These are phyloP conservation scores for Seriola rivoliana DNA, from an alignment of 2,113 vertebrate species.

Conservation along the genomic window DNA sequence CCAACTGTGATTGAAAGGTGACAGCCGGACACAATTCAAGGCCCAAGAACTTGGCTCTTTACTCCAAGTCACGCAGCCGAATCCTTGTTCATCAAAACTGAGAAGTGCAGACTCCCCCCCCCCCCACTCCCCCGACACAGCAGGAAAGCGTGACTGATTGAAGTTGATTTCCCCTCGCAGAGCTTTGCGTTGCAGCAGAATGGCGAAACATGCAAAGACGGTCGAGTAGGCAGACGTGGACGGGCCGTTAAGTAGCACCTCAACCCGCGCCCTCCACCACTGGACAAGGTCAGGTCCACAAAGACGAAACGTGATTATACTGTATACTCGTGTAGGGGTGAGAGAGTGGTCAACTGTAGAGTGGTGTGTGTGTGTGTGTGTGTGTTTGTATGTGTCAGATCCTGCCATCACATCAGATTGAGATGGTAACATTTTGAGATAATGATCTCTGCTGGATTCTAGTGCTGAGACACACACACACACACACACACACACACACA, in stretches of 20 bases:
- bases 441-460: background rate
- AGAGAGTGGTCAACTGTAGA: constrained; percentile 35
- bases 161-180: constrained; percentile 71
- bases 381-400: background rate
- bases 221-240: constrained; percentile 54
- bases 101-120: constrained; percentile 53
- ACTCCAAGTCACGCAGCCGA: constrained; percentile 53
- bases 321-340: constrained; percentile 12
- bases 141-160: constrained; percentile 69
- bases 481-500: background rate
- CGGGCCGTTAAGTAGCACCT: constrained; percentile 50
- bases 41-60: constrained; percentile 48
- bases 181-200: constrained; percentile 60
- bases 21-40: constrained; percentile 50
- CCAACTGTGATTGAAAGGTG: constrained; percentile 55
- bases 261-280: constrained; percentile 3
- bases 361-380: background rate
- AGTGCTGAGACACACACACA: background rate
- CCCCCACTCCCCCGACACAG: constrained; percentile 20
- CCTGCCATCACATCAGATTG: background rate
- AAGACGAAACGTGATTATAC: constrained; percentile 40
- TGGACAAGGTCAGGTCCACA: constrained; percentile 27
- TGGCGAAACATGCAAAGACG: constrained; percentile 44
- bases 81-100: constrained; percentile 66
- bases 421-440: constrained; percentile 40